Base-by-base conservation (phyloP, 2,888 invertebrate genomes). In the Zaprionus obscuricornis region DNA sequence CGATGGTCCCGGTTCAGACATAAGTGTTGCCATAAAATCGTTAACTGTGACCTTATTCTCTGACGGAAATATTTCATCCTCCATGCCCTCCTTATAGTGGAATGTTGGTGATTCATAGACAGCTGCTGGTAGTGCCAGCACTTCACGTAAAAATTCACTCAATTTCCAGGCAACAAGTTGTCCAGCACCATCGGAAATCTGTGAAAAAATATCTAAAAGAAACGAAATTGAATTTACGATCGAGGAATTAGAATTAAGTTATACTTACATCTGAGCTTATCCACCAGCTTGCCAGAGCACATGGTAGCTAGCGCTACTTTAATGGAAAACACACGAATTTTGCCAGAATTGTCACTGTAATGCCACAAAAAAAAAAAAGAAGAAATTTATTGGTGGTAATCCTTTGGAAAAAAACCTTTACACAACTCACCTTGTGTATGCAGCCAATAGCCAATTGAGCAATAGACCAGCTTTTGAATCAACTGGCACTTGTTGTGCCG, bases 41-140 rank as follows among this genome's bases (percentile, higher is more conserved):
- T 98, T 98, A 24, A 98, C 97, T 5, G 97, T 98, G 72, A 98
- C 94, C 92, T 96, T 96, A 43, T 94, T 93, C 90, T 97, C 97
- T 90, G 95, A 94, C 87, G 95, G 95, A 91, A 98, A 98, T 90
- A 98, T 96, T 77, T 96, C 94, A 73, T 94, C 93, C 34, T 96
- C 95, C 37, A 98, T 92, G 22, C 95, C 94, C 43, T 98, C 97
- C 50, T 95, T 95, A 90, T 96, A 99, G 84, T 95, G 96, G 91
- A 99, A 99, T 16, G 98, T 97, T 0, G 98, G 98, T 1, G 97
- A 97, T 91, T 99, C 99, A 88, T 98, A 98, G 16, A 99, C 98
- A 13, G 98, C 98, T 0, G 98, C 96, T 0, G 98, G 98, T 72
- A 99, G 90, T 0, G 97, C 95, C 50, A 99, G 91, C 17, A 98